Evolutionary conservation across 2,113 vertebrate genomes (phyloP).

Genomic region (Proteles cristata): DNA sequence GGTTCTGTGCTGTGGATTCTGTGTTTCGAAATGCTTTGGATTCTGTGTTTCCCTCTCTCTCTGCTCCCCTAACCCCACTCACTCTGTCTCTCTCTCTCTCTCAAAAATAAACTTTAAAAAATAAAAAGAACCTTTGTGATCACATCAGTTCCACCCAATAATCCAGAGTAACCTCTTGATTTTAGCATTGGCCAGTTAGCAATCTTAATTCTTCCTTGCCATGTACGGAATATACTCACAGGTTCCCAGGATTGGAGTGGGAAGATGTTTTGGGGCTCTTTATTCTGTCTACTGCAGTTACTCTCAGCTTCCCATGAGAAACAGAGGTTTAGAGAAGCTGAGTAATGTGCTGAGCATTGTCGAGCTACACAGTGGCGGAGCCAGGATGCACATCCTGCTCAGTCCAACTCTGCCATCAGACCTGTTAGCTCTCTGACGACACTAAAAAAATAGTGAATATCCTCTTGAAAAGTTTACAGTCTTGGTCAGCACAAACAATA

Average conservation of each 20-base stretch:
- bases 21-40: too few species aligned
- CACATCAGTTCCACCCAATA: not conserved
- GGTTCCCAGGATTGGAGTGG: not conserved
- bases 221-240: not conserved
- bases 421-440: not conserved
- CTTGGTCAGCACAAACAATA: not conserved
- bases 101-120: too few species aligned
- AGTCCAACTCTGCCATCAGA: not conserved
- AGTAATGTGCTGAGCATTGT: not conserved
- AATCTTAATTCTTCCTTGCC: not conserved
- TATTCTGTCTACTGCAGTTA: not conserved
- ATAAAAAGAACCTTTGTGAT: not conserved
- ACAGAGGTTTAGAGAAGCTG: not conserved
- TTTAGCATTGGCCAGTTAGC: not conserved
- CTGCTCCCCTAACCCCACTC: too few species aligned
- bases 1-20: too few species aligned
- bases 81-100: too few species aligned
- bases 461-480: not conserved
- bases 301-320: not conserved
- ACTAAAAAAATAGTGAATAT: not conserved
- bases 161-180: not conserved
- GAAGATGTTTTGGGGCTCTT: not conserved
- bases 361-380: not conserved
- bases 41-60: too few species aligned
- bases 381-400: not conserved